Conservation (phyloP, 2,113 vertebrate genomes). For the Caloenas nicobarica region DNA sequence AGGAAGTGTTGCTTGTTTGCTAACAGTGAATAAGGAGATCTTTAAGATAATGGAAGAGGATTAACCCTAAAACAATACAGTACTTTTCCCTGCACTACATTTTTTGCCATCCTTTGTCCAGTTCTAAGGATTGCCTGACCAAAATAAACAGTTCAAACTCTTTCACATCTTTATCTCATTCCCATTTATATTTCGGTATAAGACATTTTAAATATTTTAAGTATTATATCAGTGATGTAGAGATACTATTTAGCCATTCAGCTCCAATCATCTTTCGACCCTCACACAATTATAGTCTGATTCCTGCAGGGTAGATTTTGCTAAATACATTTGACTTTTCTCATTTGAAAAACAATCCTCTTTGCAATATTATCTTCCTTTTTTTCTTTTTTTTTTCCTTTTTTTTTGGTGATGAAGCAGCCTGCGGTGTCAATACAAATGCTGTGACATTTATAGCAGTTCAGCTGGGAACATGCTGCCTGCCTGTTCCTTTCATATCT, state of each 20-base stretch:
- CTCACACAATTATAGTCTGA: background rate
- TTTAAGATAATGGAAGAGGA: background rate
- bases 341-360: background rate
- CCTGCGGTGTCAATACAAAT: background rate
- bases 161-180: background rate
- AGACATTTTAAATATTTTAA: background rate
- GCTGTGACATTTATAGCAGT: conserved; percentile 48
- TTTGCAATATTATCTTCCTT: background rate
- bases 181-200: background rate
- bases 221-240: background rate
- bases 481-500: conserved; percentile 30
- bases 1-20: background rate
- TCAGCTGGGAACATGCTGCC: conserved; percentile 15
- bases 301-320: background rate
- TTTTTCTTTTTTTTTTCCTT: accelerated
- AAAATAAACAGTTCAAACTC: background rate
- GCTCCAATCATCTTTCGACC: background rate
- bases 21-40: background rate
- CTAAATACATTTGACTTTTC: background rate
- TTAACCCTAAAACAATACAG: background rate
- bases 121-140: background rate
- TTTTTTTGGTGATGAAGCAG: background rate
- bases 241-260: background rate
- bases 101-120: background rate
- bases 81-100: background rate